Evolutionary conservation across 2,797 vertebrate genomes (phyloP).

Genomic region (Hapalemur alaotrensis): DNA sequence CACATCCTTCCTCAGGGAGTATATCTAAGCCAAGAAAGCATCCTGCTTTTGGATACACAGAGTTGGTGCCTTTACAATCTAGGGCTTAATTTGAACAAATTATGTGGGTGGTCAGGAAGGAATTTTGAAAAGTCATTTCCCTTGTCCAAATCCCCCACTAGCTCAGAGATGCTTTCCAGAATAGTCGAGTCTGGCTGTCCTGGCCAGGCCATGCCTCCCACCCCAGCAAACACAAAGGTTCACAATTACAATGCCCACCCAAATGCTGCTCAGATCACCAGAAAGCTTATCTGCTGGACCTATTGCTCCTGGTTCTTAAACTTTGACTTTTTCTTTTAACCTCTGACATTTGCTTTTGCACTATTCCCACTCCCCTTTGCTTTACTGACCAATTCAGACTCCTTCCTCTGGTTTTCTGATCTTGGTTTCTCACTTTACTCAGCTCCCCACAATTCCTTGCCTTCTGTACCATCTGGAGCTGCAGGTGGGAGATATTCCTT

Average conservation of each 20-base stretch:
- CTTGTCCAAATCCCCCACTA: background rate
- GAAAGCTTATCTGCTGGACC: background rate
- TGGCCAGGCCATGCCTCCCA: background rate
- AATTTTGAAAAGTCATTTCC: slow-evolving; percentile 42
- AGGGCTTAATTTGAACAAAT: slow-evolving; percentile 33
- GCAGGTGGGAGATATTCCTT: background rate
- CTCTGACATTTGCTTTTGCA: background rate
- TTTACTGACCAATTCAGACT: background rate
- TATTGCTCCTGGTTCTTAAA: background rate
- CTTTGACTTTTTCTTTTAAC: background rate
- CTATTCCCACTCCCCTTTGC: background rate
- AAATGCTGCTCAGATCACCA: background rate
- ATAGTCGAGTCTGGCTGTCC: background rate
- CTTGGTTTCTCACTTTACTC: background rate
- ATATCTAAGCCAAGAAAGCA: background rate
- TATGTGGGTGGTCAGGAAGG: background rate
- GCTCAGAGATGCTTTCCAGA: background rate
- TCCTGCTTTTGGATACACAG: slow-evolving; percentile 1
- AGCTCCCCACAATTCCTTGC: background rate
- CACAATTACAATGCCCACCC: background rate
- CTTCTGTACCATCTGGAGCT: background rate
- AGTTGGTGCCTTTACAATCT: background rate
- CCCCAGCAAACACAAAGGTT: background rate
- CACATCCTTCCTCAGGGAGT: slow-evolving; percentile 47
- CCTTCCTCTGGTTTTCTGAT: background rate